Percentiles rank a stretch among this genome's conserved stretches.
These are phyloP conservation scores for Atopsyche davidsoni DNA, from an alignment of 1,140 invertebrate genomes.

Conservation along the genomic window DNA sequence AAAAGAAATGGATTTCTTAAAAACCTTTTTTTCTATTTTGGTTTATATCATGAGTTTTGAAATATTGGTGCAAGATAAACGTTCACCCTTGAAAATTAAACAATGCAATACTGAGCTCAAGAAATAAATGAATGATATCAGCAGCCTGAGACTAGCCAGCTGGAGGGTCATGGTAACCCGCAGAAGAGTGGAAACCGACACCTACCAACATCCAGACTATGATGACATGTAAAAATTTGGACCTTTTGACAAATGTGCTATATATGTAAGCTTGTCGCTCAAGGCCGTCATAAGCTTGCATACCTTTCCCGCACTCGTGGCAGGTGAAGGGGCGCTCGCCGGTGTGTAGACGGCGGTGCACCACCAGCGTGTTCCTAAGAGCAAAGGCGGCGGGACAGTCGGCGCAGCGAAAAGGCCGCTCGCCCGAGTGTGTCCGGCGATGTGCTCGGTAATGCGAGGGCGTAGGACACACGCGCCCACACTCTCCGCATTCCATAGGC, in stretches of 20 bases:
- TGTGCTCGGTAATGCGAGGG: conserved; percentile 2
- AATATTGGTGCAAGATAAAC: neutral
- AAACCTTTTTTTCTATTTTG: neutral
- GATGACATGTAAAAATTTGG: too few species aligned
- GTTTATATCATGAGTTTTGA: neutral
- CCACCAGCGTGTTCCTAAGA: neutral
- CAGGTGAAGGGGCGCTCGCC: neutral
- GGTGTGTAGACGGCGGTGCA: neutral
- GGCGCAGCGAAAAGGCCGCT: conserved; percentile 10
- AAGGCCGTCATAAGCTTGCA: too few species aligned
- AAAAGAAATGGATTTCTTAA: neutral
- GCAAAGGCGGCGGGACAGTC: conserved; percentile 1
- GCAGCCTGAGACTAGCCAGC: too few species aligned
- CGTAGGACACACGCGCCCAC: neutral
- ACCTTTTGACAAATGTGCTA: too few species aligned
- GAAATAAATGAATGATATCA: too few species aligned
- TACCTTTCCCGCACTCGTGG: neutral
- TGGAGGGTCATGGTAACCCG: too few species aligned
- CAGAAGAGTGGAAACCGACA: too few species aligned
- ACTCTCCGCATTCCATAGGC: neutral
- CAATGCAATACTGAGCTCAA: too few species aligned
- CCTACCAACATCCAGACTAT: too few species aligned
- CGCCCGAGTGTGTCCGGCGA: conserved; percentile 12
- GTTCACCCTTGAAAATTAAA: neutral
- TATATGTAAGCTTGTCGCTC: too few species aligned